These are phyloP conservation scores for Petrophora chlorosata DNA, from an alignment of 2,888 invertebrate genomes.

Conservation along the genomic window DNA sequence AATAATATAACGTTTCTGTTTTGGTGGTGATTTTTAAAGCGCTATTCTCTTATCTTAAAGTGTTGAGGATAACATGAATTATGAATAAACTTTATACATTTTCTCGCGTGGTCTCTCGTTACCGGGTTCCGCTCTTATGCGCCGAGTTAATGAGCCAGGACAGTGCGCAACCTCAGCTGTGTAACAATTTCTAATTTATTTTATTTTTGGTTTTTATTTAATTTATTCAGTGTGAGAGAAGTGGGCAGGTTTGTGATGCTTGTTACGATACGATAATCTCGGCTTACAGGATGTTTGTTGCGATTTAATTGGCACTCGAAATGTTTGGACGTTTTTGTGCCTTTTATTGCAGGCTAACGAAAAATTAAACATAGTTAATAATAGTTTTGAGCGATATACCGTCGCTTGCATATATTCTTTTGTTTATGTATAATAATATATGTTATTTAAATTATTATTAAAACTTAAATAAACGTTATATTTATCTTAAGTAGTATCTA, in stretches of 20 bases:
- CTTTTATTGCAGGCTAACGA: slow-evolving; percentile 68
- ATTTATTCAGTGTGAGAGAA: slow-evolving; percentile 79
- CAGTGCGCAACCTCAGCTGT: slow-evolving; percentile 42
- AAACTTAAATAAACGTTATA: too few species aligned
- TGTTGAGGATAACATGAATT: slow-evolving; percentile 45
- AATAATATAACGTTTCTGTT: slow-evolving; percentile 32
- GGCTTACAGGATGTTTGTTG: slow-evolving; percentile 79
- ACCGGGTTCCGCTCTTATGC: slow-evolving; percentile 51
- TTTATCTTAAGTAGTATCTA: too few species aligned
- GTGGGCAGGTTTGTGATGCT: slow-evolving; percentile 75
- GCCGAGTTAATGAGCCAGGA: slow-evolving; percentile 64
- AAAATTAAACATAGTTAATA: slow-evolving; percentile 52
- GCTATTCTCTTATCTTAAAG: slow-evolving; percentile 30
- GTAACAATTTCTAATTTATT: slow-evolving; percentile 74
- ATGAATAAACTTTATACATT: slow-evolving; percentile 49
- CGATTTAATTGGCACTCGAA: slow-evolving; percentile 80
- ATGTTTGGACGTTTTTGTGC: slow-evolving; percentile 66
- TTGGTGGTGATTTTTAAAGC: slow-evolving; percentile 28
- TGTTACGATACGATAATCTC: slow-evolving; percentile 81
- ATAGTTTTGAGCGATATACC: slow-evolving; percentile 41
- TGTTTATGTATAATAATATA: too few species aligned
- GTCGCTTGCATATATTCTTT: slow-evolving; percentile 34
- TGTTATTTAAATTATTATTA: too few species aligned
- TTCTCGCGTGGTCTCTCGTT: slow-evolving; percentile 41
- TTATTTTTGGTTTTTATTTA: slow-evolving; percentile 78